phyloP scores from a whole-genome alignment of 2,797 vertebrate genomes.

The Oreortyx pictus region DNA sequence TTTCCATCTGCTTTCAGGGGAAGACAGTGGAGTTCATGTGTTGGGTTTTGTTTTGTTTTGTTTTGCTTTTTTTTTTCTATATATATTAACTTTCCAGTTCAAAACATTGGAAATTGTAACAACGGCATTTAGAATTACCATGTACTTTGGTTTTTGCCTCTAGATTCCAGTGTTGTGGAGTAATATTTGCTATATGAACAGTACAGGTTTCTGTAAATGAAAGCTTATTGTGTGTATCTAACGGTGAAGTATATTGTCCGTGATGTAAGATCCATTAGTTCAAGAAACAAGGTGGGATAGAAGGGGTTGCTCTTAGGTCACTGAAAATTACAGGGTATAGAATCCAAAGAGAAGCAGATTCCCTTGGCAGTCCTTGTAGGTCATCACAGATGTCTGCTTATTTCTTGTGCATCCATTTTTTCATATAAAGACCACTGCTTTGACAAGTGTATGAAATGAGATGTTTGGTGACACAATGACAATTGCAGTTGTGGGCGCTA shows the following conservation, averaged over 20 bases:
- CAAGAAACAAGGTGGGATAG: neutral
- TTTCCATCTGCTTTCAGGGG: neutral
- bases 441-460: neutral
- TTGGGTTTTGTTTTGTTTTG: too few species aligned
- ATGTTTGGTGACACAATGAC: neutral
- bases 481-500: neutral
- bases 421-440: neutral
- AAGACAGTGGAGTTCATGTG: neutral
- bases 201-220: neutral
- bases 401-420: neutral
- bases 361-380: neutral
- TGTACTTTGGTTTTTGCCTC: conserved; percentile 33
- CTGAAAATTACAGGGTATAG: neutral
- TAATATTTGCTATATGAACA: neutral
- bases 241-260: neutral
- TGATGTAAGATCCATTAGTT: neutral
- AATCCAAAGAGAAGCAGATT: neutral
- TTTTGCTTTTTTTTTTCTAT: conserved; percentile 26
- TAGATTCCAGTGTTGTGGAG: neutral
- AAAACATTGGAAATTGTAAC: conserved; percentile 26
- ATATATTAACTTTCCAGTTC: conserved; percentile 28
- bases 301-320: neutral
- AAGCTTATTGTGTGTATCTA: neutral
- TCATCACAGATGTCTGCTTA: neutral
- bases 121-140: conserved; percentile 21